These are phyloP conservation scores for Cheilosia grossa DNA, from an alignment of 2,888 invertebrate genomes.

Conservation along the genomic window DNA sequence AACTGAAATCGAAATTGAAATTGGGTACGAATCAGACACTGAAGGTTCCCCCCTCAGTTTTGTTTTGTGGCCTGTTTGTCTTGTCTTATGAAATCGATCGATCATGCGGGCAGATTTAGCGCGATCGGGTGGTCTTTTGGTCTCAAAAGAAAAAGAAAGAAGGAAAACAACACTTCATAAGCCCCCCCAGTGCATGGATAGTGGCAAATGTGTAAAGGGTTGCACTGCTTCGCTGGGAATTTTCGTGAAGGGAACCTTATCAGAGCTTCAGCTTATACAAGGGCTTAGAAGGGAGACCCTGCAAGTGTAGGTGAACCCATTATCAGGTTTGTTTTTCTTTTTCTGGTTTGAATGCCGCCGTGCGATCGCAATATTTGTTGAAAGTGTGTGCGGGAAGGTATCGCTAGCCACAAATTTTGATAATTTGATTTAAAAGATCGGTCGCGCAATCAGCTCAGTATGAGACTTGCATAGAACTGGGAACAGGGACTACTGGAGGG, in stretches of 20 bases:
- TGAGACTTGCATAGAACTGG: too few relatives aligned
- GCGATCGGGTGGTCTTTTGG: conserved; percentile 68
- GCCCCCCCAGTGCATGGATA: conserved; percentile 1
- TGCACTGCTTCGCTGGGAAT: conserved; percentile 24
- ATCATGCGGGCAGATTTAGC: conserved; percentile 73
- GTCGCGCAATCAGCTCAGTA: too few relatives aligned
- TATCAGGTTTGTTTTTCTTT: conserved; percentile 1
- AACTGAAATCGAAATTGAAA: conserved; percentile 30
- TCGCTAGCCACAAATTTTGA: too few relatives aligned
- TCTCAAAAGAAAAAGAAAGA: not conserved
- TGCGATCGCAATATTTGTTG: not conserved
- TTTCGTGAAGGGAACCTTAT: conserved; percentile 27
- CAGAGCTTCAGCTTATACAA: conserved; percentile 4
- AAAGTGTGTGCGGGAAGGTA: too few relatives aligned
- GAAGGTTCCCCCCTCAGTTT: conserved; percentile 32
- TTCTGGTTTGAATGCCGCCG: conserved; percentile 9
- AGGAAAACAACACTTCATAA: conserved; percentile 4
- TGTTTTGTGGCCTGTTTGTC: conserved; percentile 37
- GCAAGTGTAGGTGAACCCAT: conserved; percentile 4
- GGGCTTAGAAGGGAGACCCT: conserved; percentile 3
- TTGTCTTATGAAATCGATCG: conserved; percentile 56
- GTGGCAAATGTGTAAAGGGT: conserved; percentile 33
- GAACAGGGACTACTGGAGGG: too few relatives aligned
- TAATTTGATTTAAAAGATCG: too few relatives aligned
- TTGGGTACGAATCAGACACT: not conserved